Conservation (phyloP, 53 echinoderm and acorn worm genomes). For the Pentamera pediparva region DNA sequence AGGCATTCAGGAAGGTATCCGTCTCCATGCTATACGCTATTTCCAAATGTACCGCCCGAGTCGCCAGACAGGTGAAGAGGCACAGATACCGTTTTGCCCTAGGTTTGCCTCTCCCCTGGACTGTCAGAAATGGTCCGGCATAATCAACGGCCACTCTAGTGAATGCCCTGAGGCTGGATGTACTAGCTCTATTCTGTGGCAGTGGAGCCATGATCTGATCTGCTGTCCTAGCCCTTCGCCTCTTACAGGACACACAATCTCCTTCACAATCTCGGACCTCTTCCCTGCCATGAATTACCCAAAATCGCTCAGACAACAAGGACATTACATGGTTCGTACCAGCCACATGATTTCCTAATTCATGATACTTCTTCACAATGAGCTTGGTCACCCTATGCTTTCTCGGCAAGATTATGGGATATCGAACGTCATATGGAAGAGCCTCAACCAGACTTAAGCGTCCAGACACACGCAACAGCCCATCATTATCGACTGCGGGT, state of each 20-base stretch:
- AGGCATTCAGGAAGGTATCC: constrained; percentile 1
- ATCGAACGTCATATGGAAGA: constrained; percentile 26
- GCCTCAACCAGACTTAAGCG: constrained; percentile 14
- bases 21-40: not conserved
- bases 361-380: constrained; percentile 30
- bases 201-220: constrained; percentile 10
- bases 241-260: not conserved
- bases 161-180: not conserved
- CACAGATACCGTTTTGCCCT: not conserved
- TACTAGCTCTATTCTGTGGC: not conserved
- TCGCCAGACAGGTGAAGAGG: not conserved
- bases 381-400: constrained; percentile 27
- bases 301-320: constrained; percentile 2
- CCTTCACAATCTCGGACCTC: constrained; percentile 9
- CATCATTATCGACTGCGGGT: constrained; percentile 21
- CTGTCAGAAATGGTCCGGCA: constrained; percentile 1
- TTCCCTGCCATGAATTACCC: not conserved
- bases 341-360: not conserved
- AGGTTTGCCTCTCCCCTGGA: not conserved
- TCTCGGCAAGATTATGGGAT: constrained; percentile 28
- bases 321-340: constrained; percentile 16
- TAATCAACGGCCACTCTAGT: not conserved
- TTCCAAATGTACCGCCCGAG: not conserved
- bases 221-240: not conserved
- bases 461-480: not conserved